Evolutionary conservation across 2,888 invertebrate species (phyloP), one percentile per base, ranked within the genome.

Genomic region (Melanchra persicariae): DNA sequence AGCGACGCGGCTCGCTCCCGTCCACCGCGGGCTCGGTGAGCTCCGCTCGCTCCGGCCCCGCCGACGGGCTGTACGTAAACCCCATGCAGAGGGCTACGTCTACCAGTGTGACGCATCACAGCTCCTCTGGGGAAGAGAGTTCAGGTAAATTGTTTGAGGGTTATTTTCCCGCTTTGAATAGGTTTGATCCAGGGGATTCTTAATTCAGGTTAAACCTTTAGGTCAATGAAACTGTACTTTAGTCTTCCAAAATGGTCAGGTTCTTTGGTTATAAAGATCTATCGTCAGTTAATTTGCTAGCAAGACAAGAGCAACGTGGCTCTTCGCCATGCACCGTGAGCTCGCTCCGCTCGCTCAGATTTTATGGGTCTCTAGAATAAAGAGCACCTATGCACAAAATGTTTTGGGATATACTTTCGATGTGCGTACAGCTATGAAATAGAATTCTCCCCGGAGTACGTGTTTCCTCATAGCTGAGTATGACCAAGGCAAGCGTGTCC

Each of bases 41-140:
- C 83, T 94, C 94, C 0, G 88, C 91, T 24, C 85, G 94, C 24
- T 91, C 95, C 84, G 90, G 97, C 74, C 97, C 97, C 0, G 97
- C 97, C 70, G 98, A 98, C 86, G 98, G 98, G 0, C 96, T 98
- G 54, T 98, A 98, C 89, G 97, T 98, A 74, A 98, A 98, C 91
- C 98, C 98, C 0, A 98, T 98, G 98, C 97, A 96, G 85, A 92
- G 96, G 51, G 89, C 87, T 9, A 88, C 89, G 3, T 89, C 93
- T 0, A 90, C 91, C 2, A 91, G 84, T 34, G 91, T 87, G 10
- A 91, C 91, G 12, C 93, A 93, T 81, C 94, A 94, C 45, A 93
- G 91, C 70, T 94, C 94, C 59, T 94, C 95, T 1, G 95, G 94
- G n/a, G 95, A 95, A 70, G 95, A 94, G 52, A 94, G 95, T 85